Conservation (phyloP, 2,888 invertebrate genomes). For the Volucella inflata region DNA sequence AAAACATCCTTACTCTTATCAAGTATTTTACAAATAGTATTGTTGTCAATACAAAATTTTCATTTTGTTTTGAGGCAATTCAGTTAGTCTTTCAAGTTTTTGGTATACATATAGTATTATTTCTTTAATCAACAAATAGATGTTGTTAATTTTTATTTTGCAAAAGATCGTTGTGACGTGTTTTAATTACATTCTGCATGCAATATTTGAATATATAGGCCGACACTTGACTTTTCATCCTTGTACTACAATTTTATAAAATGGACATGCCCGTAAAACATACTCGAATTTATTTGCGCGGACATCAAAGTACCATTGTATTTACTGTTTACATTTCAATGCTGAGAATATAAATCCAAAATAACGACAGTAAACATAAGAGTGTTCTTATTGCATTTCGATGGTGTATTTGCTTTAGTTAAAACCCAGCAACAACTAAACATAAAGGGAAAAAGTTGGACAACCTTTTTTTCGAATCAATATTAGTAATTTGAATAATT, state of each 20-base stretch:
- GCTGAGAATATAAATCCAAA: slow-evolving; percentile 71
- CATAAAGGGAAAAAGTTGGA: slow-evolving; percentile 76
- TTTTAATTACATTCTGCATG: neutral
- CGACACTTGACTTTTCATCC: slow-evolving; percentile 31
- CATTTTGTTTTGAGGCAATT: no score
- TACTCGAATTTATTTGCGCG: slow-evolving; percentile 52
- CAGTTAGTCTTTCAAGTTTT: no score
- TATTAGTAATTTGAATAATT: slow-evolving; percentile 84
- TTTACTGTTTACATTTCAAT: slow-evolving; percentile 58
- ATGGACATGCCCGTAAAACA: slow-evolving; percentile 33
- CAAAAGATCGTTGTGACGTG: neutral
- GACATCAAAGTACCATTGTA: slow-evolving; percentile 63
- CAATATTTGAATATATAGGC: neutral
- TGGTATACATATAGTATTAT: no score
- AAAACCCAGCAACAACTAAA: slow-evolving; percentile 81
- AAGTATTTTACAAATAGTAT: no score
- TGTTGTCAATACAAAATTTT: no score
- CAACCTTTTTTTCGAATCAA: slow-evolving; percentile 81
- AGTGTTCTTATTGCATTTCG: slow-evolving; percentile 81
- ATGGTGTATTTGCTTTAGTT: slow-evolving; percentile 81
- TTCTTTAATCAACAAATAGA: no score
- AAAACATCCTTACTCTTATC: no score
- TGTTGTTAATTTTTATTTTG: no score
- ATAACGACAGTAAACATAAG: slow-evolving; percentile 69
- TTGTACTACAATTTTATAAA: slow-evolving; percentile 37